Conservation (phyloP, 1,140 invertebrate genomes). For the Drosophila chauvacae region DNA sequence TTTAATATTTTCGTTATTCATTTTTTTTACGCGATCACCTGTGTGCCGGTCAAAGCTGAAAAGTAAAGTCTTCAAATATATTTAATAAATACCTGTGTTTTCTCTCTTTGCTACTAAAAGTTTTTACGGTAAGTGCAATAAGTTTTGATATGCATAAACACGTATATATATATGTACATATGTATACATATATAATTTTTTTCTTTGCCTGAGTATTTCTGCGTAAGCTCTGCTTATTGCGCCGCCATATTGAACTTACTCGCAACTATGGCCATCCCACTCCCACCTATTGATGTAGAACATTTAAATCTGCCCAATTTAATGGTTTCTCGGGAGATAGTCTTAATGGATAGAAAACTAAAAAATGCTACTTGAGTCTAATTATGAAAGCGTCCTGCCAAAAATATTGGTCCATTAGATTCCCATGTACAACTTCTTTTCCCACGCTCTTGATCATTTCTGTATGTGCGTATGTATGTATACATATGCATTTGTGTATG, state of each 20-base stretch:
- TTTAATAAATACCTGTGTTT: slow-evolving; percentile 30
- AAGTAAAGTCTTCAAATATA: slow-evolving; percentile 16
- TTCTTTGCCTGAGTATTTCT: not conserved
- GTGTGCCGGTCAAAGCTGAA: slow-evolving; percentile 4
- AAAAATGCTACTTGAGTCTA: too few species aligned
- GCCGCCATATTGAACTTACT: slow-evolving; percentile 11
- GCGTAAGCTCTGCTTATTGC: not conserved
- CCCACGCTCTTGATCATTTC: not conserved
- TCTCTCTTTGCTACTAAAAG: not conserved
- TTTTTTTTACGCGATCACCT: slow-evolving; percentile 11
- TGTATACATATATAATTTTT: not conserved
- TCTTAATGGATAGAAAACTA: not conserved
- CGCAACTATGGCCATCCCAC: slow-evolving; percentile 6
- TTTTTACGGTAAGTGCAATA: slow-evolving; percentile 9
- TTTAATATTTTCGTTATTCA: slow-evolving; percentile 28
- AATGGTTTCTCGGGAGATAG: too few species aligned
- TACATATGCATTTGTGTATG: not conserved
- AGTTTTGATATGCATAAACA: not conserved
- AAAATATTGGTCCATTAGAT: not conserved
- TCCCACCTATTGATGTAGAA: not conserved
- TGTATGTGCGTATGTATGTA: not conserved
- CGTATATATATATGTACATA: not conserved
- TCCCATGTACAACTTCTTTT: not conserved
- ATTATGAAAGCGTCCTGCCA: not conserved
- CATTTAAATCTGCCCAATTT: too few species aligned